phyloP scores from a whole-genome alignment of 2,113 vertebrate species.

The Nycticryphes semicollaris region DNA sequence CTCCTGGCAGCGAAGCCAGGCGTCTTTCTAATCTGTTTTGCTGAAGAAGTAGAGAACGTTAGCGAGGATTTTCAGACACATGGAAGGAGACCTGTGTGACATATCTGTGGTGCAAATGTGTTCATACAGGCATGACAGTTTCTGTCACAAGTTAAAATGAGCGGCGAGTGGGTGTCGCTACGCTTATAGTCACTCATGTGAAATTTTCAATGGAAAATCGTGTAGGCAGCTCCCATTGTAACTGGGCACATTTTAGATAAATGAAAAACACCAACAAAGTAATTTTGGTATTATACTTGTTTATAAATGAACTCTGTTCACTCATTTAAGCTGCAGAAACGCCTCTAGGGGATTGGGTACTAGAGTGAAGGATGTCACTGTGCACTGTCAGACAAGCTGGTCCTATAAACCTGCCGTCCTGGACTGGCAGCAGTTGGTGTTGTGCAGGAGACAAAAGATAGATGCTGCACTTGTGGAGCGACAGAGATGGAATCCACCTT shows the following conservation, averaged over 20 bases:
- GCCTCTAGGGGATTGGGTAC: not conserved
- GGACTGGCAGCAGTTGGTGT: rapidly evolving
- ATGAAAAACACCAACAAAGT: conserved; percentile 62
- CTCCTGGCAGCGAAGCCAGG: not conserved
- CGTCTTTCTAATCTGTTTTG: not conserved
- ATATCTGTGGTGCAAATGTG: conserved; percentile 59
- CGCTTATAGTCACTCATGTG: conserved; percentile 41
- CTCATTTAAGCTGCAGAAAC: not conserved
- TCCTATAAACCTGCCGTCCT: not conserved
- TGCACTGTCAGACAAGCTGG: not conserved
- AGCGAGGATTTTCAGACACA: conserved; percentile 19
- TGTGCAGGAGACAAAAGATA: not conserved
- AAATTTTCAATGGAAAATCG: conserved; percentile 68
- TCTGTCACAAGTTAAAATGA: conserved; percentile 66
- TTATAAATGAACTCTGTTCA: conserved; percentile 27
- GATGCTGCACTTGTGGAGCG: not conserved
- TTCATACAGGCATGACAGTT: conserved; percentile 67
- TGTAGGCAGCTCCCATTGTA: conserved; percentile 67
- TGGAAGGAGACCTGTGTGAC: conserved; percentile 54
- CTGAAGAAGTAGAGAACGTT: not conserved
- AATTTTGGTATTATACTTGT: conserved; percentile 34
- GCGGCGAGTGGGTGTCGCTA: conserved; percentile 56
- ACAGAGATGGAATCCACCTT: not conserved
- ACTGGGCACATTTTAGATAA: conserved; percentile 44
- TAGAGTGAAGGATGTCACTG: not conserved